A percentile compares a stretch with the other conserved stretches of the same genome.
Conservation (phyloP, 2,113 vertebrate species). For the Nestor notabilis region DNA sequence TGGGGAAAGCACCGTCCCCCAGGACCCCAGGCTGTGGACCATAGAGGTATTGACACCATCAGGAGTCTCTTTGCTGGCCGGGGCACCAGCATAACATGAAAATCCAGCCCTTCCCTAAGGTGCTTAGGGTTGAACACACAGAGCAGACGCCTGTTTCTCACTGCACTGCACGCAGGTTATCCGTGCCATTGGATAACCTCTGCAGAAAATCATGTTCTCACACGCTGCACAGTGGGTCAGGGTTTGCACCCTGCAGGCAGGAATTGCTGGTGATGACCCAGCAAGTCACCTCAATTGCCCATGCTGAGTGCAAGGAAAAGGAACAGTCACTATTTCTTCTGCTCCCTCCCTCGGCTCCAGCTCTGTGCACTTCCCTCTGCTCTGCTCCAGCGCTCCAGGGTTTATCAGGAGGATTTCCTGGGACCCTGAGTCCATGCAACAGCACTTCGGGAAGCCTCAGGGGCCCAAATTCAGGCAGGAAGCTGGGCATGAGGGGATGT, state of each 20-base stretch:
- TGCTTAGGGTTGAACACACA: rapidly evolving
- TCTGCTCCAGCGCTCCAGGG: rapidly evolving
- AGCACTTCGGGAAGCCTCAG: background rate
- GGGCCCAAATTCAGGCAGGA: background rate
- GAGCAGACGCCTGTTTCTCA: background rate
- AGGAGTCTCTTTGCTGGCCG: background rate
- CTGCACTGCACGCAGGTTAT: background rate
- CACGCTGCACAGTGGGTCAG: background rate
- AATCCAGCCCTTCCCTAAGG: background rate
- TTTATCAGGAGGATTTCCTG: background rate
- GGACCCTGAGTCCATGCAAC: rapidly evolving
- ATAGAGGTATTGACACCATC: background rate
- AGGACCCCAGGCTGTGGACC: background rate
- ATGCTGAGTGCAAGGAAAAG: background rate
- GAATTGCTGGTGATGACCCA: background rate
- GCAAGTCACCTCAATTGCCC: background rate
- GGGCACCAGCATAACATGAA: too few relatives aligned
- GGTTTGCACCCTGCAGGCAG: background rate
- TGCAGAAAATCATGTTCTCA: background rate
- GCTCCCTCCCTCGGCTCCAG: background rate
- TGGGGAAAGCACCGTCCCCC: background rate
- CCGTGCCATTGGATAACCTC: rapidly evolving
- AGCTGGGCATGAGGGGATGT: background rate
- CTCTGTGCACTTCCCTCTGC: background rate
- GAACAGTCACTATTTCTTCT: background rate